A percentile compares a stretch with the other conserved stretches of the same genome.
Conservation (phyloP, 2,113 vertebrate genomes). For the Lagopus muta region DNA sequence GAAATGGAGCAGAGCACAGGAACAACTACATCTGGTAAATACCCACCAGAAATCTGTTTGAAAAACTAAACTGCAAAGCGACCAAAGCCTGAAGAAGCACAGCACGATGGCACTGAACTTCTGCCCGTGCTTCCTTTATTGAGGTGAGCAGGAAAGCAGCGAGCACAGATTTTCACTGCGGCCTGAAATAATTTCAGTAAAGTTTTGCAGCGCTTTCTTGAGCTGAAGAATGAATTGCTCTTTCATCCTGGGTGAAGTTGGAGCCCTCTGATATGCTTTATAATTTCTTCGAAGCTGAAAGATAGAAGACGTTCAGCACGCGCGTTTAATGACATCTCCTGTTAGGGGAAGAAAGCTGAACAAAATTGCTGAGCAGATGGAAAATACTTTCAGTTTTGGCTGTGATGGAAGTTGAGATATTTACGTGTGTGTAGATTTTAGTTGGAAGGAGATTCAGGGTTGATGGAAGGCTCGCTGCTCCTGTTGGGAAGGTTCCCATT, state of each 20-base stretch:
- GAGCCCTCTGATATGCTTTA: not conserved
- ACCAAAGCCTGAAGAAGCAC: not conserved
- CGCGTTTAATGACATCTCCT: not conserved
- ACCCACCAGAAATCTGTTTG: not conserved
- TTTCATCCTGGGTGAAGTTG: constrained; percentile 7
- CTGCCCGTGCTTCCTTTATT: not conserved
- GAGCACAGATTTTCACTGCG: not conserved
- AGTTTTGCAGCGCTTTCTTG: constrained; percentile 17
- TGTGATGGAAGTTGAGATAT: not conserved
- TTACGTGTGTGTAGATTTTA: not conserved
- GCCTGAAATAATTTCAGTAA: not conserved
- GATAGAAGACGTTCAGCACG: not conserved
- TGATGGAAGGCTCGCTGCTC: fast-evolving
- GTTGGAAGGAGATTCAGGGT: fast-evolving
- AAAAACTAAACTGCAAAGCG: not conserved
- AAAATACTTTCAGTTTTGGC: not conserved
- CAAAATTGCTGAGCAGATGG: not conserved
- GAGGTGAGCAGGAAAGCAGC: not conserved
- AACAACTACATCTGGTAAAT: not conserved
- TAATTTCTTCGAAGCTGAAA: constrained; percentile 36
- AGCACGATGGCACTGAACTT: not conserved
- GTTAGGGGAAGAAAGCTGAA: not conserved
- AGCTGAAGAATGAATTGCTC: constrained; percentile 7
- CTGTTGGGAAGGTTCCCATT: fast-evolving
- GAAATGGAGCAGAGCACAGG: not conserved